Base-by-base conservation (phyloP, 2,797 vertebrate species). In the Lacerta bilineata region DNA sequence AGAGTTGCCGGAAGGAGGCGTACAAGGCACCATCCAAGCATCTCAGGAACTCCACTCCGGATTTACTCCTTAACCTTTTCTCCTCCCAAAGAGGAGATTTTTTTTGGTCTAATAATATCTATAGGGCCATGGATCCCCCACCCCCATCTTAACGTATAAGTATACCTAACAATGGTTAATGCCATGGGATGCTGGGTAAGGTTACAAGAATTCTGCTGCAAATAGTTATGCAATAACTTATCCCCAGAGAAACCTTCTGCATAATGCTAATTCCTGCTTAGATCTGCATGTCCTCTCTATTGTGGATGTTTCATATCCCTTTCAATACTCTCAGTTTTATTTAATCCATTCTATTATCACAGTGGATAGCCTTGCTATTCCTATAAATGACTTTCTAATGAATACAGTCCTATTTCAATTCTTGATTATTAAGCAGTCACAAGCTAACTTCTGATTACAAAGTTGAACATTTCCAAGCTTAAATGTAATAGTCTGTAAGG, bases 401-500 rank as follows among this genome's bases (percentile, higher is more conserved):
- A 74, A 84, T 88, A 50, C 20, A 33, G 76, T 39, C 29, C 27
- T 46, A 80, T 88, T 88, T 88, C 76, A 46, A 20, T 72, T 85
- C 80, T 83, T 69, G 43, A 88, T 88, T 66, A 87, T 88, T 77
- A 88, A 83, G 74, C 46, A 71, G 43, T 78, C 80, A 77, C 72
- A 88, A 68, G 78, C 80, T 88, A 83, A 88, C 83, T 88, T 88
- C 75, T 69, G 43, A 83, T 88, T 83, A 83, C 61, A 29, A 83
- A 68, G 64, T 88, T 80, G 33, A 85, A 89, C 2, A 87, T 91
- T 89, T 93, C 80, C 77, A 80, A 90, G 39, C 3, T 82, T 20
- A 72, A 90, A 27, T 18, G 4, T 64, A 89, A 89, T n/a, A 89
- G 80, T 23, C 55, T 66, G 72, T 71, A 88, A 9, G 2, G 20